Conservation (phyloP, 35 echinoderm and acorn worm species). For the Apostichopus parvimensis region DNA sequence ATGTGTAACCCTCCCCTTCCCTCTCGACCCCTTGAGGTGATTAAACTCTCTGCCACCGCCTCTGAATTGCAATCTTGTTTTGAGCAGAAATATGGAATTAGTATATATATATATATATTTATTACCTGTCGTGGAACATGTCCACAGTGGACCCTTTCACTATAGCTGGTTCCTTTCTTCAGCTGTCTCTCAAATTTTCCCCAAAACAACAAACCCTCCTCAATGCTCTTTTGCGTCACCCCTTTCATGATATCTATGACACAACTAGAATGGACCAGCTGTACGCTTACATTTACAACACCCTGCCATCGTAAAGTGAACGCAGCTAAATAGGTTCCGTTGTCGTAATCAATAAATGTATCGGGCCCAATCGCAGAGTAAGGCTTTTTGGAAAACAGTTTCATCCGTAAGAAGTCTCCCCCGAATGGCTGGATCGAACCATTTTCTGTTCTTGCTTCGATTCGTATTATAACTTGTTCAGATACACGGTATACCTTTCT, state of each 20-base stretch:
- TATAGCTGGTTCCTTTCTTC: background rate
- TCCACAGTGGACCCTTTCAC: background rate
- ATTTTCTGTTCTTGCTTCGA: background rate
- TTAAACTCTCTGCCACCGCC: too few species aligned
- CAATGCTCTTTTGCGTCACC: background rate
- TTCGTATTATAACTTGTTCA: background rate
- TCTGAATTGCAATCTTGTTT: too few species aligned
- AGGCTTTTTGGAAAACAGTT: background rate
- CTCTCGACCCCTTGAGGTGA: too few species aligned
- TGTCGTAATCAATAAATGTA: background rate
- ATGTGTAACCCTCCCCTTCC: too few species aligned
- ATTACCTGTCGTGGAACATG: background rate
- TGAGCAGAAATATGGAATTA: too few species aligned
- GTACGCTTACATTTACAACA: background rate
- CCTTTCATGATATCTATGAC: background rate
- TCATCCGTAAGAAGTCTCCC: constrained; percentile 15
- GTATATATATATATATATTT: too few species aligned
- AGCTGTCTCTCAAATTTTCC: background rate
- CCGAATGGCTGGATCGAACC: background rate
- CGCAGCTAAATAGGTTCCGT: constrained; percentile 25
- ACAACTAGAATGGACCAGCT: background rate
- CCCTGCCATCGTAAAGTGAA: constrained; percentile 17
- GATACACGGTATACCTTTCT: background rate
- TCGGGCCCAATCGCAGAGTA: constrained; percentile 2
- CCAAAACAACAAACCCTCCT: background rate